These are phyloP conservation scores for Selene dorsalis DNA, from an alignment of 2,797 vertebrate genomes.

Conservation along the genomic window DNA sequence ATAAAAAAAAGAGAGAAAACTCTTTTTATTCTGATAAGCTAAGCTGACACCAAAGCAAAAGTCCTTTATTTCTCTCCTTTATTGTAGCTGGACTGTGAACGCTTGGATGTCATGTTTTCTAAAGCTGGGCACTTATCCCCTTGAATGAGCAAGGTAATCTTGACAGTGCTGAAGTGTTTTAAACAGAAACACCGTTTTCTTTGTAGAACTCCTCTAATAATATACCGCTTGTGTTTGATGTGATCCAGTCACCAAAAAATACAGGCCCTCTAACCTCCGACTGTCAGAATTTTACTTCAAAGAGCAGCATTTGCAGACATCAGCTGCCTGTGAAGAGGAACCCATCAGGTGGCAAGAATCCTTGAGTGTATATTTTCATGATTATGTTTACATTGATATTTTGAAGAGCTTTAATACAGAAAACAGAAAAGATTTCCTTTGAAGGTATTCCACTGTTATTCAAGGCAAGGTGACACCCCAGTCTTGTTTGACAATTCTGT, in stretches of 20 bases:
- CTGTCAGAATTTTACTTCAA: not conserved
- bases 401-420: conserved; percentile 8
- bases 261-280: not conserved
- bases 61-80: not conserved
- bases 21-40: not conserved
- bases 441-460: conserved; percentile 1
- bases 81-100: conserved; percentile 1
- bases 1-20: not conserved
- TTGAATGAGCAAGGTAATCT: not conserved
- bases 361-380: conserved; percentile 5
- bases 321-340: not conserved
- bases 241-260: not conserved
- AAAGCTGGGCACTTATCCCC: not conserved
- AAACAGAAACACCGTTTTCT: not conserved
- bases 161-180: not conserved
- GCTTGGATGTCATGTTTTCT: conserved; percentile 8
- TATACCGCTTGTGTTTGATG: not conserved
- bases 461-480: conserved; percentile 27
- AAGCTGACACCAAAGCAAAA: conserved; percentile 1
- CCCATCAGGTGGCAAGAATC: not conserved
- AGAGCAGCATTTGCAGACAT: not conserved
- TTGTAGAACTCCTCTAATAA: not conserved
- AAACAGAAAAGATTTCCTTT: not conserved
- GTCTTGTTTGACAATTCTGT: conserved; percentile 33
- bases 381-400: conserved; percentile 2